Evolutionary conservation across 2,888 invertebrate species (phyloP).

Genomic region (Epistrophe eligans): DNA sequence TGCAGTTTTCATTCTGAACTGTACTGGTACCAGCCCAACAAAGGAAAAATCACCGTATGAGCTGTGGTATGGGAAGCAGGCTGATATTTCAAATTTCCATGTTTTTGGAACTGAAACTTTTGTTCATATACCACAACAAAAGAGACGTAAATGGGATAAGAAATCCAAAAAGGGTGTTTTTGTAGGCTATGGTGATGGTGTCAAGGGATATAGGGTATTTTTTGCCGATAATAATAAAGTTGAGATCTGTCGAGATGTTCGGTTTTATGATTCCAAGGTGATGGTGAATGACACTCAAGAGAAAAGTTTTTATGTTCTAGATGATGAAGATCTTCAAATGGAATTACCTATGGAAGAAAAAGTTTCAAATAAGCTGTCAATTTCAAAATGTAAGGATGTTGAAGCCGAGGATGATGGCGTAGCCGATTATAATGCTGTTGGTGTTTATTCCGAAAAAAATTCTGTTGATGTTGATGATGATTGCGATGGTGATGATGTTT

Average conservation of each 20-base stretch:
- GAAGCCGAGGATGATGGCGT: too few species aligned
- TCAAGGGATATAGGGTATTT: slow-evolving; percentile 77
- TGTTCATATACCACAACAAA: slow-evolving; percentile 78
- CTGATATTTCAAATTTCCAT: slow-evolving; percentile 54
- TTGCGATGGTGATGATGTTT: background rate
- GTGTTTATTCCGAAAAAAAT: too few species aligned
- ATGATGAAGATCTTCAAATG: slow-evolving; percentile 7
- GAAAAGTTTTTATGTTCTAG: slow-evolving; percentile 15
- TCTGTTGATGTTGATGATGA: background rate
- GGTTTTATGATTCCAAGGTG: slow-evolving; percentile 30
- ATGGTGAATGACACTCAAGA: background rate
- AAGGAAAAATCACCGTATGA: slow-evolving; percentile 78
- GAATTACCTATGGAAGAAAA: slow-evolving; percentile 3
- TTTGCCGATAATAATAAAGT: slow-evolving; percentile 51
- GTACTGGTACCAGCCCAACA: slow-evolving; percentile 77
- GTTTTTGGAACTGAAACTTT: slow-evolving; percentile 81
- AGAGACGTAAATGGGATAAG: slow-evolving; percentile 79
- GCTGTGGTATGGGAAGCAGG: slow-evolving; percentile 73
- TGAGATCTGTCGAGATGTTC: slow-evolving; percentile 59
- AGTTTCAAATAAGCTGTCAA: too few species aligned
- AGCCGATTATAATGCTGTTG: too few species aligned
- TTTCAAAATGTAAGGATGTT: too few species aligned
- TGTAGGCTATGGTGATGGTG: background rate
- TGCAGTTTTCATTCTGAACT: slow-evolving; percentile 80
- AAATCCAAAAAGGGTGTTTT: slow-evolving; percentile 77